Conservation (phyloP, 2,888 invertebrate species). For the Embidobia sp. region DNA sequence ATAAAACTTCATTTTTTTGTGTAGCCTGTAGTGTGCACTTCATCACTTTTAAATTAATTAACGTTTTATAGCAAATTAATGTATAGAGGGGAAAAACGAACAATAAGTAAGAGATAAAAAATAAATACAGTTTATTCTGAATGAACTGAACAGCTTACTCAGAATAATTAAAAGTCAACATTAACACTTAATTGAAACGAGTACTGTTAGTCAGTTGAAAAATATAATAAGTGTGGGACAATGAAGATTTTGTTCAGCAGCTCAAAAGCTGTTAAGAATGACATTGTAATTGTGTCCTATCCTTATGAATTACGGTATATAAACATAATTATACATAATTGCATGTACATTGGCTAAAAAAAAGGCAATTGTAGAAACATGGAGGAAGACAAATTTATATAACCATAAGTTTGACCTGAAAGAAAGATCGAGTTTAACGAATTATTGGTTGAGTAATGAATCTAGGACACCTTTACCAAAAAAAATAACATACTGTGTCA, state of each 20-base stretch:
- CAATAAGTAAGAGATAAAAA: no score
- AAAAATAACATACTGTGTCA: conserved; percentile 28
- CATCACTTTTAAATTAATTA: no score
- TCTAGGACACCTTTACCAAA: conserved; percentile 10
- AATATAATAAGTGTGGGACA: conserved; percentile 38
- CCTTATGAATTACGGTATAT: conserved; percentile 32
- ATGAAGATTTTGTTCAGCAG: conserved; percentile 5
- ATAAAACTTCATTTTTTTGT: no score
- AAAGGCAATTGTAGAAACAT: conserved; percentile 3
- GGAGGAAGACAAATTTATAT: no score
- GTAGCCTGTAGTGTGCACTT: no score
- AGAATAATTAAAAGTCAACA: conserved; percentile 35
- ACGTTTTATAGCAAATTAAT: no score
- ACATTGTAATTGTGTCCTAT: conserved; percentile 30
- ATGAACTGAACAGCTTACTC: no score
- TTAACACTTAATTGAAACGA: conserved; percentile 34
- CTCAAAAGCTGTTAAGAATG: conserved; percentile 12
- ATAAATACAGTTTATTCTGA: no score
- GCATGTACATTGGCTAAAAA: neutral
- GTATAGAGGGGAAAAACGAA: no score
- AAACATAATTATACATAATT: conserved; percentile 36
- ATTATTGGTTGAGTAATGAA: conserved; percentile 21
- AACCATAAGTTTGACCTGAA: no score
- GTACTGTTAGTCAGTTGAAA: conserved; percentile 47
- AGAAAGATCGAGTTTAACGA: conserved; percentile 22